Percentiles rank a stretch among this genome's conserved stretches.
Evolutionary conservation across 2,113 vertebrate genomes (phyloP).

Genomic region (Tetraodon nigroviridis): DNA sequence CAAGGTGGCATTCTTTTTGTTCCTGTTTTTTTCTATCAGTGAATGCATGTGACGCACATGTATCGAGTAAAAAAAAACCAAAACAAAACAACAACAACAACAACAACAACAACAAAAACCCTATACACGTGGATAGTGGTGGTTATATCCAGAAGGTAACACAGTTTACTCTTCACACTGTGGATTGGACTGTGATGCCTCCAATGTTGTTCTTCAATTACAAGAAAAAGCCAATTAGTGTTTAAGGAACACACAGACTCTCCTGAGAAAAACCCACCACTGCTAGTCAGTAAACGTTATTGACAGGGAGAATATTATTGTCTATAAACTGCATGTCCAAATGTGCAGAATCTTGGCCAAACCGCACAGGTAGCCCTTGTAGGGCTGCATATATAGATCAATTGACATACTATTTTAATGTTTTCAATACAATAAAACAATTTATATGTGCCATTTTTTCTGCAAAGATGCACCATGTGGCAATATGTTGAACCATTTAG

Average conservation of each 20-base stretch:
- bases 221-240: conserved; percentile 36
- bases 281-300: conserved; percentile 10
- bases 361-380: background rate
- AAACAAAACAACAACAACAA: no score
- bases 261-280: conserved; percentile 26
- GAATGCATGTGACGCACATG: conserved; percentile 12
- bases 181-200: conserved; percentile 35
- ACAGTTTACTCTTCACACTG: conserved; percentile 51
- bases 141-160: conserved; percentile 20
- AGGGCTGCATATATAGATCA: background rate
- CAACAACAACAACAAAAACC: no score
- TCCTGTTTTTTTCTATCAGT: conserved; percentile 21
- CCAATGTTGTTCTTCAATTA: conserved; percentile 43
- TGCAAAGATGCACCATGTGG: no score
- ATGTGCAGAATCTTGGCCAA: conserved; percentile 4
- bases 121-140: conserved; percentile 24
- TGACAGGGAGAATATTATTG: conserved; percentile 27
- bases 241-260: conserved; percentile 37
- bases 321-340: conserved; percentile 3
- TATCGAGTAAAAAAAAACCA: conserved; percentile 18
- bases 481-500: no score
- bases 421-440: no score
- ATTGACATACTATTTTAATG: background rate
- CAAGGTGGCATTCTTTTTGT: conserved; percentile 32
- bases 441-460: no score